phyloP scores from a whole-genome alignment of 2,888 invertebrate genomes.

The Scaptomyza parva region DNA sequence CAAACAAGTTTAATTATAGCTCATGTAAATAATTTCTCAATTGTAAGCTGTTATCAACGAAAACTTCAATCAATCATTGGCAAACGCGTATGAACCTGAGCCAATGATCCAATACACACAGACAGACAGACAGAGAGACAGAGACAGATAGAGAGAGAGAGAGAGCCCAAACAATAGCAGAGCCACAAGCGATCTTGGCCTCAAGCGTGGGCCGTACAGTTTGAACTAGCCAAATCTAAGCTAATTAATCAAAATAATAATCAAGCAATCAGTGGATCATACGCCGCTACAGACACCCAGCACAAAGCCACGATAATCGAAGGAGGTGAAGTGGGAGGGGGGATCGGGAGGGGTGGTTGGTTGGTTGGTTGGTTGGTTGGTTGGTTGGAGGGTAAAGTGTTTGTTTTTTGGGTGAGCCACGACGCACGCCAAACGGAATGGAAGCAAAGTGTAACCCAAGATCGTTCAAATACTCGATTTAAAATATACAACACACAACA shows the following conservation, averaged over 20 bases:
- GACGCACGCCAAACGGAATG: conserved; percentile 73
- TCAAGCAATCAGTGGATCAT: conserved; percentile 81
- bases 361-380: background rate
- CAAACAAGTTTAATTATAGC: conserved; percentile 82
- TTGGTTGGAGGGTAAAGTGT: too few species aligned
- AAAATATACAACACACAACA: conserved; percentile 18
- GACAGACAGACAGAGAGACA: too few species aligned
- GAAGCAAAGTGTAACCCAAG: conserved; percentile 71
- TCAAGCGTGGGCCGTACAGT: conserved; percentile 76
- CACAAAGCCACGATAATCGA: conserved; percentile 41
- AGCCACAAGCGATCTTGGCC: conserved; percentile 43
- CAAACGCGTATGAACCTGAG: conserved; percentile 72
- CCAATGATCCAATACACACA: conserved; percentile 47
- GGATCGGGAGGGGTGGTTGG: background rate
- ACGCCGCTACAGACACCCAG: conserved; percentile 60
- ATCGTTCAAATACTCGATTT: conserved; percentile 51
- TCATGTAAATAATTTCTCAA: conserved; percentile 82
- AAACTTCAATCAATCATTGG: conserved; percentile 82
- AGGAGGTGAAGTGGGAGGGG: background rate
- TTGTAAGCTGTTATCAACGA: conserved; percentile 81
- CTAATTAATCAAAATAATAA: conserved; percentile 84
- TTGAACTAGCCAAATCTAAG: conserved; percentile 81
- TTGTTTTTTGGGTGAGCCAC: conserved; percentile 71
- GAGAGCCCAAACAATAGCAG: conserved; percentile 45
- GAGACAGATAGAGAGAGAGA: conserved; percentile 15